Base-by-base conservation (phyloP, 2,888 invertebrate genomes). In the Synergus umbraculus region DNA sequence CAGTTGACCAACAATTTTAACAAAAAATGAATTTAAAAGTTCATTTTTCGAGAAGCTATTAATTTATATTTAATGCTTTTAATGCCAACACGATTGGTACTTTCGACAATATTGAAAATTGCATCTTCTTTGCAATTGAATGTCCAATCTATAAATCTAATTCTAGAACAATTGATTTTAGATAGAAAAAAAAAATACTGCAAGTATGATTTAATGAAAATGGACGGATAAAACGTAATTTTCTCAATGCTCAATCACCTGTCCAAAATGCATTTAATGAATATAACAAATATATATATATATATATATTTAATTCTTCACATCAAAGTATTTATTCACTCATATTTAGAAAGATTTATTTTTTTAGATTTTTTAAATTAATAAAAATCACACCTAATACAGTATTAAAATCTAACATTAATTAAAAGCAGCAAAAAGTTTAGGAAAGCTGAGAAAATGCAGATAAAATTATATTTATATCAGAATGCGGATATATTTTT, bases 1-100 rank as follows among this genome's bases (percentile, higher is more conserved):
- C 90, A 89, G 81, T 82, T 90, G 78, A 89, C 83, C 78, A 86
- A 86, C 58, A 86, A 80, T 66, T 63, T 82, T 22, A 82, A 82
- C 81, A 81, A 76, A 44, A 84, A 83, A 73, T 81, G 79, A 18
- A 81, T 83, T 76, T 64, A 79, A 77, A 76, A 81, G 69, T 41
- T 43, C 22, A 79, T 2, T 46, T 18, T 66, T 69, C 13, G 5
- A 49, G 10, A 29, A 76, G 18, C 41, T 18, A 58, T 58, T n/a
- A 12, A 15, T 54, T 18, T 58, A n/a, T 2, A 58, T n/a, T 58
- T 58, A 66, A 66, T 43, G 66, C n/a, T 66, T 10, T 18, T 43
- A 9, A 43, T 43, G 60, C 60, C 60, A 63, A 63, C 22, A 63
- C 22, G 22, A 63, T 13, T 9, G 58, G 60, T 12, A 29, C 12